Evolutionary conservation across 2,113 vertebrate species (phyloP).

Genomic region (Cromileptes altivelis): DNA sequence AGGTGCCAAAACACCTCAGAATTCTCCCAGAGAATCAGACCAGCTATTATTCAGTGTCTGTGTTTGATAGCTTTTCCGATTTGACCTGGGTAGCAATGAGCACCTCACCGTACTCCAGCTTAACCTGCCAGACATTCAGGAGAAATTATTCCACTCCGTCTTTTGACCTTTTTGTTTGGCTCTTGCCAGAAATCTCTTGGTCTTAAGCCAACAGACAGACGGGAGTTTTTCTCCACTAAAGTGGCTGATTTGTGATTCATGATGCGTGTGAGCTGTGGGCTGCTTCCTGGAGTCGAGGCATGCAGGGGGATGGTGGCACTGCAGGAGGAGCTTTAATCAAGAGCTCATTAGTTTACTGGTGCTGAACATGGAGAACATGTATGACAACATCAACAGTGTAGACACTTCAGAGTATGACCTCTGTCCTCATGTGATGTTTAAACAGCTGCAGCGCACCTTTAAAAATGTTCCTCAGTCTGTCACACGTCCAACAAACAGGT

Average conservation of each 20-base stretch:
- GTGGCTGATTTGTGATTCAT: conserved; percentile 51
- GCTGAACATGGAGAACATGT: conserved; percentile 23
- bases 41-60: conserved; percentile 65
- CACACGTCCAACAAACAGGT: conserved; percentile 2
- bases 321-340: conserved; percentile 47
- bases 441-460: neutral
- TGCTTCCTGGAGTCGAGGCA: conserved; percentile 26
- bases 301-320: conserved; percentile 7
- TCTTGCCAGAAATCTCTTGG: conserved; percentile 60
- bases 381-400: neutral
- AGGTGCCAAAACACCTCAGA: conserved; percentile 50
- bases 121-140: conserved; percentile 51
- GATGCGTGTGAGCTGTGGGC: neutral
- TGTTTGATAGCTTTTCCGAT: conserved; percentile 35
- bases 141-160: conserved; percentile 38
- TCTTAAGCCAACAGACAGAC: conserved; percentile 47
- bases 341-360: conserved; percentile 44
- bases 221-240: conserved; percentile 25
- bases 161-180: conserved; percentile 64
- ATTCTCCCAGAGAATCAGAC: conserved; percentile 54
- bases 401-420: conserved; percentile 5
- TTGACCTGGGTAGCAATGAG: conserved; percentile 59
- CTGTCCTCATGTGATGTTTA: conserved; percentile 1
- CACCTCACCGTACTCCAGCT: conserved; percentile 27
- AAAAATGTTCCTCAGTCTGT: conserved; percentile 17